Conservation (phyloP, 2,797 vertebrate species). For the Hemitrygon akajei region DNA sequence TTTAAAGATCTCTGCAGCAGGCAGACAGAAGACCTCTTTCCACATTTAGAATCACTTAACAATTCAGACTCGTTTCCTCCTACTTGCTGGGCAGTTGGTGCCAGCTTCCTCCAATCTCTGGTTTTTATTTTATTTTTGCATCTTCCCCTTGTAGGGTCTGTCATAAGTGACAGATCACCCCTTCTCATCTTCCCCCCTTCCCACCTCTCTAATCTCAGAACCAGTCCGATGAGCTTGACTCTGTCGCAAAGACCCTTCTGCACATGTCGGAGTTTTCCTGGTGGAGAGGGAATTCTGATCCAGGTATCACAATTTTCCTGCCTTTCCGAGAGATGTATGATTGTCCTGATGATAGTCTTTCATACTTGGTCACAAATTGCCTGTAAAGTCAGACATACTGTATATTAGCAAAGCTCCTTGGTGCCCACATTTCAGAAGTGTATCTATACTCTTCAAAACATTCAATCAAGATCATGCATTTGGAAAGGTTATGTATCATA, state of each 20-base stretch:
- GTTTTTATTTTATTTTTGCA: not conserved
- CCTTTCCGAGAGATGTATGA: slow-evolving; percentile 56
- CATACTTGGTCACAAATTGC: slow-evolving; percentile 69
- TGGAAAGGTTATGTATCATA: no score
- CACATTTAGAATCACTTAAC: slow-evolving; percentile 5
- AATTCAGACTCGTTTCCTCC: not conserved
- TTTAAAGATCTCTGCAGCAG: not conserved
- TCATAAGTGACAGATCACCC: not conserved
- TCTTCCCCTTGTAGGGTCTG: not conserved
- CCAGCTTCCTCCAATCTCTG: not conserved
- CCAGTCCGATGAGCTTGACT: slow-evolving; percentile 52
- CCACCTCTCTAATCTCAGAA: slow-evolving; percentile 51
- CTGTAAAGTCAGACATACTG: slow-evolving; percentile 53
- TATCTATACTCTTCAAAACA: not conserved
- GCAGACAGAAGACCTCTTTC: not conserved
- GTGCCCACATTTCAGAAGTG: not conserved
- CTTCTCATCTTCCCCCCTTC: not conserved
- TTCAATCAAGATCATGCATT: not conserved
- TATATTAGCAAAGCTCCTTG: not conserved
- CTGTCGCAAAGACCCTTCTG: slow-evolving; percentile 66
- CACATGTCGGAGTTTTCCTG: slow-evolving; percentile 97
- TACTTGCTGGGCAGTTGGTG: not conserved
- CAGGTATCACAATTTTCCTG: slow-evolving; percentile 59
- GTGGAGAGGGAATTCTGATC: slow-evolving; percentile 88
- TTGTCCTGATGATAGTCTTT: slow-evolving; percentile 71